These are phyloP conservation scores for Uloborus plumipes DNA, from an alignment of 2,888 invertebrate species.

Conservation along the genomic window DNA sequence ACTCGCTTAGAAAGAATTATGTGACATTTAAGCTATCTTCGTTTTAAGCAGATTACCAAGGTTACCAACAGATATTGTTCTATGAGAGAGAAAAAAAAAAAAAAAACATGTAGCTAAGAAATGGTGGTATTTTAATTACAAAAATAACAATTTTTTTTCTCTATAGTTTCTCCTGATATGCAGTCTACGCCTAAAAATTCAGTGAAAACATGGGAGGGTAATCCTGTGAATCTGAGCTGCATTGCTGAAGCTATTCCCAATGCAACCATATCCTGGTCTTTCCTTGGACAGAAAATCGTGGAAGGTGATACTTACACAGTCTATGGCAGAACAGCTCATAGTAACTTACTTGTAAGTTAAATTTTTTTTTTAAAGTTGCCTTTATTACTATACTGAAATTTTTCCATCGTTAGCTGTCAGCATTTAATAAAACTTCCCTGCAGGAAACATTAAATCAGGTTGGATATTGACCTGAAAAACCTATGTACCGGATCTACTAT, in stretches of 20 bases:
- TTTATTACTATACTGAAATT: too few species aligned
- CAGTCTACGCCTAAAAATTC: slow-evolving; percentile 78
- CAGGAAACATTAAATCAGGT: too few species aligned
- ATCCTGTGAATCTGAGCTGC: slow-evolving; percentile 87
- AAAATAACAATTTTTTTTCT: not conserved
- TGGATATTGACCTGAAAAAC: too few species aligned
- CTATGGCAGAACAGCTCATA: slow-evolving; percentile 47
- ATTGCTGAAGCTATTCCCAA: slow-evolving; percentile 87
- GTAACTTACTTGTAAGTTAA: slow-evolving; percentile 57
- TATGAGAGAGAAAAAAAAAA: not conserved
- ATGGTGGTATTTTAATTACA: not conserved
- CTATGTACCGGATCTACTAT: too few species aligned
- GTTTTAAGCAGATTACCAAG: too few species aligned
- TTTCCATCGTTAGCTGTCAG: too few species aligned
- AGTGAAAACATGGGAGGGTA: slow-evolving; percentile 84
- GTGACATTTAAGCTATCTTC: too few species aligned
- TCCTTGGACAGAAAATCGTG: slow-evolving; percentile 70
- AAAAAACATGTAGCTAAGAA: not conserved
- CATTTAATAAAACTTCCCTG: too few species aligned
- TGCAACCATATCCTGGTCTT: slow-evolving; percentile 90
- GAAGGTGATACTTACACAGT: slow-evolving; percentile 53
- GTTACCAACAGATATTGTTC: too few species aligned
- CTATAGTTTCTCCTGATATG: slow-evolving; percentile 79
- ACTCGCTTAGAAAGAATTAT: too few species aligned
- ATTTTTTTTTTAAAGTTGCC: not conserved